These are phyloP conservation scores for Bombus difficillimus DNA, from an alignment of 1,140 invertebrate genomes.

Conservation along the genomic window DNA sequence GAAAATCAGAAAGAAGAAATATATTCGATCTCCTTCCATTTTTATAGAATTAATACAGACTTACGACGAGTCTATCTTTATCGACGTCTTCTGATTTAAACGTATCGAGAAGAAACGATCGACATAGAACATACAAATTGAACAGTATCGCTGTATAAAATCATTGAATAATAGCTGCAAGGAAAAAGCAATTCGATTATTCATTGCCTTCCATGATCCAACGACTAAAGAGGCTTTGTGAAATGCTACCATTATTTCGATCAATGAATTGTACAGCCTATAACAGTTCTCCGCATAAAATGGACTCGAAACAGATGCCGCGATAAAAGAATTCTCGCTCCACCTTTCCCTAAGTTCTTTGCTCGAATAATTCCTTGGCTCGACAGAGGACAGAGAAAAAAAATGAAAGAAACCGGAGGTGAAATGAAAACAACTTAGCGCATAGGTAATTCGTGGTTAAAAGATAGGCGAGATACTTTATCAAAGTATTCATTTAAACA, in stretches of 20 bases:
- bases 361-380: constrained; percentile 13
- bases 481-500: not conserved
- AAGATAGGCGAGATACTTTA: not conserved
- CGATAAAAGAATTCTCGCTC: constrained; percentile 30
- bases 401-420: too few relatives aligned
- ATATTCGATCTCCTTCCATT: not conserved
- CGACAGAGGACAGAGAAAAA: not conserved
- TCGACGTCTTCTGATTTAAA: not conserved
- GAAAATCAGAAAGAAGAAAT: not conserved
- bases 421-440: not conserved
- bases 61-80: not conserved
- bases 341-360: constrained; percentile 11
- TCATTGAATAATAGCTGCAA: not conserved
- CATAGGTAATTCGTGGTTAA: not conserved
- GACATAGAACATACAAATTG: not conserved
- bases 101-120: not conserved
- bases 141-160: not conserved
- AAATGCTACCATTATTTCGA: constrained; percentile 14
- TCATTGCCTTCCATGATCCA: constrained; percentile 1
- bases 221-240: not conserved
- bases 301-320: constrained; percentile 23
- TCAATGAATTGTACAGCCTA: constrained; percentile 18
- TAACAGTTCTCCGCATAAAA: constrained; percentile 6
- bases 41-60: not conserved
- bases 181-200: constrained; percentile 15